Base-by-base conservation (phyloP, 2,888 invertebrate species). In the Griposia aprilina region DNA sequence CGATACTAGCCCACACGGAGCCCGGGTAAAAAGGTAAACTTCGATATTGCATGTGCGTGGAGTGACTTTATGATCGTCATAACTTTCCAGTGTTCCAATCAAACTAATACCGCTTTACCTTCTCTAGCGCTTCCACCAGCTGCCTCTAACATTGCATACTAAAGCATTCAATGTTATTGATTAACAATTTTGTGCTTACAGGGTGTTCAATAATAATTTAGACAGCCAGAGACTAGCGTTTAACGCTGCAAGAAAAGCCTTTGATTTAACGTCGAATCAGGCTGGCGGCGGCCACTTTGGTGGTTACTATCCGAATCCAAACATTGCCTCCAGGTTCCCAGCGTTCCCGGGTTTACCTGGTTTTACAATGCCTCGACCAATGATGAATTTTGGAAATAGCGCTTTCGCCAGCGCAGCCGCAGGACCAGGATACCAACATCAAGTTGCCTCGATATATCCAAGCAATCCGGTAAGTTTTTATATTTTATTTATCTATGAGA, bases 391-490 rank as follows among this genome's bases (percentile, higher is more conserved):
- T n/a, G 76, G 92, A 10, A 92, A 94, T 82, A 90, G 91, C 50
- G 97, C 98, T 0, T 95, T 93, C 65, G 97, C 98, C 2, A 93
- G 97, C 60, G 97, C 97, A 0, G 94, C 96, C 1, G 93, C 97
- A 68, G 97, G 97, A 45, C 97, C 97, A 0, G 96, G 94, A 36
- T 97, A 95, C 80, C 92, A 93, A 26, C 97, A 97, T 72, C 98
- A 98, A 89, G 93, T 97, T 1, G 98, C 97, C 45, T 93, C 93
- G 13, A 97, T 98, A 52, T 97, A 92, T 87, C 98, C 98, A 1
- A 93, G 94, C 83, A 98, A 98, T 93, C 97, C 97, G 69, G 98
- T 98, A 95, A 96, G 96, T 82, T 17, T 30, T 55, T 41, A 68
- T 55, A 0, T 15, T 77, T 77, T 69, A 48, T 60, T 70, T 74